Conservation (phyloP, 2,888 invertebrate species). For the Spilarctia lutea region DNA sequence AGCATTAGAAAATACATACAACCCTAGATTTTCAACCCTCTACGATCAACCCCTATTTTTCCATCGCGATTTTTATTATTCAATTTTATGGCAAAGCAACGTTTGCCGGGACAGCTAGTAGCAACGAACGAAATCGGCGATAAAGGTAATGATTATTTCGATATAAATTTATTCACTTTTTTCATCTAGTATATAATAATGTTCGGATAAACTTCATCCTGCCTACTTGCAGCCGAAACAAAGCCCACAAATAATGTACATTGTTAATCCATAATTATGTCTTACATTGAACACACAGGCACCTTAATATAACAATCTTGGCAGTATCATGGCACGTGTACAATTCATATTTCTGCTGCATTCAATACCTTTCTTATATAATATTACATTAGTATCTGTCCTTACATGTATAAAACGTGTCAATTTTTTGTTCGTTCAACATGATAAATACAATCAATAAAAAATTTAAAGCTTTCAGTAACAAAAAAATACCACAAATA, state of each 20-base stretch:
- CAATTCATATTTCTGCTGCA: conserved; percentile 54
- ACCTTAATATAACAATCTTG: conserved; percentile 75
- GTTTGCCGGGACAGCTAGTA: too few relatives aligned
- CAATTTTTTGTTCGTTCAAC: conserved; percentile 51
- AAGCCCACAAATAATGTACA: conserved; percentile 36
- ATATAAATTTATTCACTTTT: neutral
- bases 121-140: too few relatives aligned
- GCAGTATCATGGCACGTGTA: conserved; percentile 80
- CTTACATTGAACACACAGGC: conserved; percentile 83
- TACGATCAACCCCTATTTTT: too few relatives aligned
- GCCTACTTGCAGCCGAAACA: conserved; percentile 32
- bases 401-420: conserved; percentile 47
- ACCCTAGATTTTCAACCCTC: too few relatives aligned
- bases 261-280: conserved; percentile 64
- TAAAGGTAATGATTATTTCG: too few relatives aligned
- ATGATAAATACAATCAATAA: conserved; percentile 57
- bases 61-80: too few relatives aligned
- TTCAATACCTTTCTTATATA: conserved; percentile 48
- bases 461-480: conserved; percentile 70
- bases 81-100: too few relatives aligned
- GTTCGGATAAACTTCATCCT: neutral
- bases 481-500: conserved; percentile 72
- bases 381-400: conserved; percentile 45
- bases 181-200: conserved; percentile 7
- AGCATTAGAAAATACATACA: too few relatives aligned